phyloP scores from a whole-genome alignment of 2,797 vertebrate genomes.

The Neosilurus mollespiculum region DNA sequence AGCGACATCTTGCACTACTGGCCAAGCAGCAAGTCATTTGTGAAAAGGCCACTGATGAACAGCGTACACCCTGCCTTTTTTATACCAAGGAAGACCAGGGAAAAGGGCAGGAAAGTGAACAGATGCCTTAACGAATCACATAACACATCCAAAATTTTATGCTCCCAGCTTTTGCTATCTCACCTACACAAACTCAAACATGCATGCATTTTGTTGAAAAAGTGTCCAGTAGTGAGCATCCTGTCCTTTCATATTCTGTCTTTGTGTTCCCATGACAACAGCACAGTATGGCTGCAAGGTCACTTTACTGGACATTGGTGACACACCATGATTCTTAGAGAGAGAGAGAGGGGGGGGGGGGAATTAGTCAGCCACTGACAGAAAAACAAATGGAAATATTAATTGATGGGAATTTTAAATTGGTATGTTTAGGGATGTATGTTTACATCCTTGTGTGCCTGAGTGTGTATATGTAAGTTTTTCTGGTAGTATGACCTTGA shows the following conservation, averaged over 20 bases:
- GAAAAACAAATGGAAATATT: background rate
- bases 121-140: conserved; percentile 42
- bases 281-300: conserved; percentile 65
- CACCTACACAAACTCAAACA: conserved; percentile 11
- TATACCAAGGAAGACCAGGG: background rate
- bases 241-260: conserved; percentile 46
- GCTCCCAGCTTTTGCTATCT: conserved; percentile 6
- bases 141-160: background rate
- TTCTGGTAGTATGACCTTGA: background rate
- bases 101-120: conserved; percentile 19
- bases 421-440: background rate
- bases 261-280: conserved; percentile 73
- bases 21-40: conserved; percentile 30
- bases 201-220: conserved; percentile 36
- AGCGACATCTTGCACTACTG: conserved; percentile 33
- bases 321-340: conserved; percentile 37
- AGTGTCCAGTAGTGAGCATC: conserved; percentile 18
- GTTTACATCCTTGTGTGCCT: background rate
- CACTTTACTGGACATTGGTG: conserved; percentile 61
- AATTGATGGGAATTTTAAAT: background rate
- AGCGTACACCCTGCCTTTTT: conserved; percentile 18
- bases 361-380: background rate
- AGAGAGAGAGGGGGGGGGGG: conserved; percentile 10
- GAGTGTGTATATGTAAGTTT: conserved; percentile 8
- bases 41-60: conserved; percentile 33